Evolutionary conservation across 64 coral and sea anemone genomes (phyloP), one percentile per base, ranked within the genome.

Genomic region (Porites lutea): DNA sequence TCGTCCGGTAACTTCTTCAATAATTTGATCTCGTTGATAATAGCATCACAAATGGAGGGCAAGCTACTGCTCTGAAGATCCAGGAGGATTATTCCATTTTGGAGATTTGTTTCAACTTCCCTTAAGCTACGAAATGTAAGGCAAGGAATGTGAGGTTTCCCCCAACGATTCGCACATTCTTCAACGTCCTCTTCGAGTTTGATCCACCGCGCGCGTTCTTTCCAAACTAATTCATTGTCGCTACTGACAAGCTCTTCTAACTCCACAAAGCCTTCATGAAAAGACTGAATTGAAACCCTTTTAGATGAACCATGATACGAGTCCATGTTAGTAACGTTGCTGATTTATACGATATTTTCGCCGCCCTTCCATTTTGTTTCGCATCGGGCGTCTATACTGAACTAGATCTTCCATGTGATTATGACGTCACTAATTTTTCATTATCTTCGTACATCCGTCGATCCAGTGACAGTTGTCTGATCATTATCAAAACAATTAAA

Each of bases 161-260:
- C 94, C 97, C 97, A 99, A 72, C 97, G 88, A 83, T 99, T 87
- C 5, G 94, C 94, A 58, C 65, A 72, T 94, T 97, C 92, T 16
- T 99, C 97, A 14, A 99, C 97, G 48, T 96, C 94, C 54, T 99
- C 97, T 74, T 99, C 97, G 20, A 96, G 82, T 59, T 96, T 99
- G 23, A 99, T 96, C 97, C 97, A 99, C 47, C 97, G 77, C 8
- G 97, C 97, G 4, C 94, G 93, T 78, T 99, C 97, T 95, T 99
- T 95, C 97, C 97, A 99, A 68, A 95, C 89, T 20, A 90, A 74
- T 59, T 79, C 86, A 4, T 90, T 89, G 5, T 94, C 91, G 3
- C 63, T 54, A 50, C 20, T 60, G 82, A 88, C 82, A 11, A 99
- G 78, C 67, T 99, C 97, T 65, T 96, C 97, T 16, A 99, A 89